phyloP scores from a whole-genome alignment of 2,888 invertebrate species.

The Dasysyrphus tricinctus region DNA sequence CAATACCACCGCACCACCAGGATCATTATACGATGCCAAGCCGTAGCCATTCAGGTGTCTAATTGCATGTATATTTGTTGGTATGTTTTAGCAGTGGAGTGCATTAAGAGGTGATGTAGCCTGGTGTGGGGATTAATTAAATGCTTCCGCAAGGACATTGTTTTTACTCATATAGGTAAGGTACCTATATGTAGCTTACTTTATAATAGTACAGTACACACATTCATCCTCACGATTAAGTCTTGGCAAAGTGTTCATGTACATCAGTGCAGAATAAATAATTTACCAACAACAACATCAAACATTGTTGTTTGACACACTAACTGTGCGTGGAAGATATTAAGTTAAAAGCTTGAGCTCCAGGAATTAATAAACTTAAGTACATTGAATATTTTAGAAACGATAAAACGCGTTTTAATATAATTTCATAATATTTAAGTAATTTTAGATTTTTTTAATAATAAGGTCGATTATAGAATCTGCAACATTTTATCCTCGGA shows the following conservation, averaged over 20 bases:
- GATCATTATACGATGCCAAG: not conserved
- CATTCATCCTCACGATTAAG: conserved; percentile 4
- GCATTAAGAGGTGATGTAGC: conserved; percentile 45
- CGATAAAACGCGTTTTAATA: too few relatives aligned
- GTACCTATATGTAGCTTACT: conserved; percentile 22
- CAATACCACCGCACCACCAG: not conserved
- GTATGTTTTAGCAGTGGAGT: not conserved
- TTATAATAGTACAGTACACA: conserved; percentile 22
- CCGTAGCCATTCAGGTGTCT: conserved; percentile 29
- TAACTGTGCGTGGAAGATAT: not conserved
- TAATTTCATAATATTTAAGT: too few relatives aligned
- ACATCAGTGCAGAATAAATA: not conserved
- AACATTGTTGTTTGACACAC: not conserved
- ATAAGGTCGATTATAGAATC: too few relatives aligned
- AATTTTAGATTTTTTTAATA: too few relatives aligned
- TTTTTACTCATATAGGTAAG: conserved; percentile 19
- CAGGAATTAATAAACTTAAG: too few relatives aligned
- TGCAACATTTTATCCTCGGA: too few relatives aligned
- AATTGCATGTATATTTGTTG: conserved; percentile 20
- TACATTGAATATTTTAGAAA: too few relatives aligned
- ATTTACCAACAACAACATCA: not conserved
- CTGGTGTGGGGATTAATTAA: conserved; percentile 59
- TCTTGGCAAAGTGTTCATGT: not conserved
- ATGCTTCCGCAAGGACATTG: conserved; percentile 64
- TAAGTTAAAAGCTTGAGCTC: not conserved